Conservation (phyloP, 2,888 invertebrate species). For the Aphidoletes aphidimyza region DNA sequence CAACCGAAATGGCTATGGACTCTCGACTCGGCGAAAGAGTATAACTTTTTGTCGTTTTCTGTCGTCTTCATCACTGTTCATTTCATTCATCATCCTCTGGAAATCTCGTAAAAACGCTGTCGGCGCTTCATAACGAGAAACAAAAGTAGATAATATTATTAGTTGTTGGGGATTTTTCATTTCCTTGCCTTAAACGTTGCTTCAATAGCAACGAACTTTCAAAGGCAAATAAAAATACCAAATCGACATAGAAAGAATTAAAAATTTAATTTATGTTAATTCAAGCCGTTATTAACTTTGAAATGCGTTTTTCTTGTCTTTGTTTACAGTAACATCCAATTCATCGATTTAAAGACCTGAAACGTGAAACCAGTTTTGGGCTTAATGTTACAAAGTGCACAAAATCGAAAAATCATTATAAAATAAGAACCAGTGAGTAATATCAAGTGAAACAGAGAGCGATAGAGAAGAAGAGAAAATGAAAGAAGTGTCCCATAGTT, state of each 20-base stretch:
- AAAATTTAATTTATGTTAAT: conserved; percentile 8
- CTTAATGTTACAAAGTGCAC: neutral
- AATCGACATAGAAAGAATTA: neutral
- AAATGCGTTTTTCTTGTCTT: neutral
- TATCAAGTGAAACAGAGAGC: too few relatives aligned
- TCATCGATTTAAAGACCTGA: neutral
- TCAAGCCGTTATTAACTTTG: neutral
- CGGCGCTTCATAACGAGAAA: neutral
- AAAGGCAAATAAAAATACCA: neutral
- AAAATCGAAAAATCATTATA: neutral
- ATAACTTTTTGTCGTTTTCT: neutral
- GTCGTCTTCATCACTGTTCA: neutral
- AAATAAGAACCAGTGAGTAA: neutral
- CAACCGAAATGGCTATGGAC: neutral
- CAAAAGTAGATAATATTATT: neutral
- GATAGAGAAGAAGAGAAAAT: neutral
- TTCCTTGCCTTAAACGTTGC: neutral
- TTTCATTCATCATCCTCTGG: conserved; percentile 4
- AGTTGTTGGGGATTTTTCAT: neutral
- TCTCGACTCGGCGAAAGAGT: neutral
- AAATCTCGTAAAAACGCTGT: conserved; percentile 1
- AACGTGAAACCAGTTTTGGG: neutral
- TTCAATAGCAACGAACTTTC: neutral
- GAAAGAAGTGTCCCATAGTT: neutral
- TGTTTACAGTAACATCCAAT: neutral